Conservation (phyloP, 2,888 invertebrate genomes). For the Acronicta leporina region DNA sequence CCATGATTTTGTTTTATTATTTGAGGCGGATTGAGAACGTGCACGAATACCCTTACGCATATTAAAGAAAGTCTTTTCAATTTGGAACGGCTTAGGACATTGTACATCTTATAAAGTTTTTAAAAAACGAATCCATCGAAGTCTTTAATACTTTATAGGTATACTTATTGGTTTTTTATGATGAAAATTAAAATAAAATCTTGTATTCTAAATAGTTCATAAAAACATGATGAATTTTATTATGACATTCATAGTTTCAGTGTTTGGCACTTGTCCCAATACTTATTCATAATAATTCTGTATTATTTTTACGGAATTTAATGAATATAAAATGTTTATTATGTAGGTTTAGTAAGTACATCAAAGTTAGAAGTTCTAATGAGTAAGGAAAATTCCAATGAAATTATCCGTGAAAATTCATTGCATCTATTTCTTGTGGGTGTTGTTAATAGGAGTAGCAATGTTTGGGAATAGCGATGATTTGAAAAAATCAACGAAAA, state of each 20-base stretch:
- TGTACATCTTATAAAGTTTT: no score
- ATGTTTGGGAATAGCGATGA: no score
- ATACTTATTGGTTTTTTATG: no score
- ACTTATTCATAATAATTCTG: neutral
- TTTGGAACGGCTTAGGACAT: neutral
- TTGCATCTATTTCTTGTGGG: no score
- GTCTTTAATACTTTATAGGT: no score
- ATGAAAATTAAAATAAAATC: no score
- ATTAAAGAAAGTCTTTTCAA: neutral
- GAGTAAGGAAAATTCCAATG: neutral
- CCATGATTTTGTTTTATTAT: constrained; percentile 8
- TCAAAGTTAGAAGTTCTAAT: neutral
- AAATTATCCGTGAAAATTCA: neutral
- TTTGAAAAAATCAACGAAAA: no score
- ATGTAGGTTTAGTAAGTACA: no score
- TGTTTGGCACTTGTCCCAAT: constrained; percentile 1
- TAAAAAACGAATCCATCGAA: no score
- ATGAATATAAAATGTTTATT: neutral
- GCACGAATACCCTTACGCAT: no score
- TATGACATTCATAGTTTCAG: neutral
- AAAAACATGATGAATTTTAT: neutral
- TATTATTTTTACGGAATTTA: neutral
- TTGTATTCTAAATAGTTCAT: neutral
- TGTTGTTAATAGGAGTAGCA: no score
- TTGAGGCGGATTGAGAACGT: neutral